Base-by-base conservation (phyloP, 2,888 invertebrate genomes). In the Endotricha flammealis region DNA sequence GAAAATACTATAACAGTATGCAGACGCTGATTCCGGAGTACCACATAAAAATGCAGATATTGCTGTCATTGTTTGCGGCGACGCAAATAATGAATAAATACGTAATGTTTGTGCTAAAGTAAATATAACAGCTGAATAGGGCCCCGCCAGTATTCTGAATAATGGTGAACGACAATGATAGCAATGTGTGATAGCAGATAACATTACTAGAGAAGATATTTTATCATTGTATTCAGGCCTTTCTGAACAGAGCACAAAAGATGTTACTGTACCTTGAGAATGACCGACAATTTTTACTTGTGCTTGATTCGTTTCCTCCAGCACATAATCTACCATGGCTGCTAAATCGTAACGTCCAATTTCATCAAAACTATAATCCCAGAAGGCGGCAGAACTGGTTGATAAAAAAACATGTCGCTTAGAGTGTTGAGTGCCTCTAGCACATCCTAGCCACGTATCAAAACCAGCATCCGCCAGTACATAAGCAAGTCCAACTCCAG, bases 261-360 rank as follows among this genome's bases (percentile, higher is more conserved):
- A 91, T 1, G 70, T 63, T 0, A 90, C 90, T 0, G 90, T 89
- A 10, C 94, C 95, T 53, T 90, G 89, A 0, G 93, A 94, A 57
- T 94, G 93, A 0, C 94, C 95, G 8, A 92, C 73, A 61, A 93
- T 94, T 42, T 89, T 88, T 0, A 95, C 38, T 28, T 89, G 67
- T 1, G 79, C 46, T 8, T 81, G 72, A 0, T 80, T 78, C 0
- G 93, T 92, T 3, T 34, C 42, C 0, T 64, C 42, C 3, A 90
- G 59, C 5, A 91, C 77, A 56, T 90, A 89, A 57, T 95, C 91
- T 24, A 96, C 90, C 65, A 90, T 91, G 0, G 91, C 90, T 2
- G 95, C 94, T 7, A 95, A 54, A 69, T 96, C 96, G 52, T 78
- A 88, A 20, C 76, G 57, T 0, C 91, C 93, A 59, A 95, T 93